Conservation (phyloP, 2,113 vertebrate species). For the Rhinichthys klamathensis region DNA sequence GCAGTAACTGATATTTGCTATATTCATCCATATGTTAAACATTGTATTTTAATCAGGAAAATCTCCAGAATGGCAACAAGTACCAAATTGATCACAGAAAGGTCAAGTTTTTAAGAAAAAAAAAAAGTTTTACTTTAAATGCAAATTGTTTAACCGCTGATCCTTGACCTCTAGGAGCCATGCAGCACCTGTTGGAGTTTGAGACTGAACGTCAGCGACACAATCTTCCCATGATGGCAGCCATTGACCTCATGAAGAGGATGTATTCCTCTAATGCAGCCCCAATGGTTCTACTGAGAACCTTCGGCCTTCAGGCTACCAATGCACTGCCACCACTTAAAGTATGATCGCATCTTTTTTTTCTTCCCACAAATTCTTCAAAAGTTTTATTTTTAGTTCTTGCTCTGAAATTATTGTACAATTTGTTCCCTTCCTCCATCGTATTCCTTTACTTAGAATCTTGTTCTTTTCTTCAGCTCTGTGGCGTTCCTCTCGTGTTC, state of each 20-base stretch:
- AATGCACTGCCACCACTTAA: slow-evolving; percentile 86
- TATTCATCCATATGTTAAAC: neutral
- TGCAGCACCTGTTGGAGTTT: slow-evolving; percentile 88
- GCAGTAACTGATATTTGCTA: neutral
- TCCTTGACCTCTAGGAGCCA: slow-evolving; percentile 78
- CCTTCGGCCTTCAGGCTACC: slow-evolving; percentile 91
- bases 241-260: slow-evolving; percentile 87
- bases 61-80: neutral
- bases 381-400: neutral
- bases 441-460: neutral
- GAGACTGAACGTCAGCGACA: slow-evolving; percentile 92
- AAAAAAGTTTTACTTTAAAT: neutral
- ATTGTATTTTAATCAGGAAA: neutral
- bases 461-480: neutral
- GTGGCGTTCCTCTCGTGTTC: neutral
- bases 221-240: slow-evolving; percentile 90
- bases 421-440: neutral
- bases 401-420: neutral
- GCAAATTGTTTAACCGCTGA: neutral
- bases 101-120: neutral
- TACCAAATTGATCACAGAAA: neutral
- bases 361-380: neutral
- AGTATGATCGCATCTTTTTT: slow-evolving; percentile 72
- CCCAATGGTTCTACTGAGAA: slow-evolving; percentile 88
- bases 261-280: slow-evolving; percentile 86